Conservation (phyloP, 2,888 invertebrate species). For the Ypsolopha sequella region DNA sequence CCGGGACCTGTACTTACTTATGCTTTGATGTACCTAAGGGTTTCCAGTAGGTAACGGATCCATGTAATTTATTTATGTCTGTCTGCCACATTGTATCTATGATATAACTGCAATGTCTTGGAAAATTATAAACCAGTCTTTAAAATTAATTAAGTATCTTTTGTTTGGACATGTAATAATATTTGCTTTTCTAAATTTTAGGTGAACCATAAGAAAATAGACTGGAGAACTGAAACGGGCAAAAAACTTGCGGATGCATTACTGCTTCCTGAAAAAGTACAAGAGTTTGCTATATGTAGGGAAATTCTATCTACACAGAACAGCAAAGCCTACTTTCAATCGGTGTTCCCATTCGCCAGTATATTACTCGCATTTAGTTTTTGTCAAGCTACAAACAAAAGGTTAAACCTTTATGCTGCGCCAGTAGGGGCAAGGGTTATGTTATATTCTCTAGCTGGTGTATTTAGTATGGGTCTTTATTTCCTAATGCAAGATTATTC, state of each 20-base stretch:
- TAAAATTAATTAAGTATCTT: no score
- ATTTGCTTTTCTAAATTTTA: constrained; percentile 24
- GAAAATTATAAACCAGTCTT: no score
- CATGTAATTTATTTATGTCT: no score
- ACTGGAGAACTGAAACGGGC: constrained; percentile 76
- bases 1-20: no score
- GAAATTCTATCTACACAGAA: constrained; percentile 76
- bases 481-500: constrained; percentile 74
- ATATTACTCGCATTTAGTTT: constrained; percentile 64
- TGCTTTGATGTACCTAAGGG: no score
- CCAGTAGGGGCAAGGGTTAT: constrained; percentile 52
- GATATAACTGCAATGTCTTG: no score
- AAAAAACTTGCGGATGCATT: constrained; percentile 74
- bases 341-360: constrained; percentile 57
- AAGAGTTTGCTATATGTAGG: constrained; percentile 84
- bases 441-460: constrained; percentile 67
- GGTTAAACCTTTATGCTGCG: constrained; percentile 64
- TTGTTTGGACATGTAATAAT: background rate
- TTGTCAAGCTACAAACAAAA: constrained; percentile 62
- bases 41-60: no score
- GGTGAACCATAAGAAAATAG: constrained; percentile 73
- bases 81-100: no score
- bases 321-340: constrained; percentile 69
- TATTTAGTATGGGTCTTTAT: constrained; percentile 73
- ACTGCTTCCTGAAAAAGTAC: constrained; percentile 81